Percentiles rank a stretch among this genome's conserved stretches.
Evolutionary conservation across 2,797 vertebrate genomes (phyloP).

Genomic region (Nothura maculosa): DNA sequence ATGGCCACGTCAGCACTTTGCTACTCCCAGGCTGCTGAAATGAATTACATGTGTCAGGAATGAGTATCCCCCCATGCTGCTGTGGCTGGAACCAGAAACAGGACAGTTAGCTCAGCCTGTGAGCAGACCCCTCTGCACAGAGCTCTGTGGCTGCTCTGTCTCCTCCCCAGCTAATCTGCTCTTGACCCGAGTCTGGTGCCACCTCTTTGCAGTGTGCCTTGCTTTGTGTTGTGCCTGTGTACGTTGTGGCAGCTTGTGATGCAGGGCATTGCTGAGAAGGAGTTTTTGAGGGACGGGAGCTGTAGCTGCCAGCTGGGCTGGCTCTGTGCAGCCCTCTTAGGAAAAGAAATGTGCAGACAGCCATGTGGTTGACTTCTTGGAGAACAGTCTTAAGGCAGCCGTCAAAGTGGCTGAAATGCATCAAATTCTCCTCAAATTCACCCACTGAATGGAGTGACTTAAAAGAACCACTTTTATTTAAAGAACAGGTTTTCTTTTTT

Average conservation of each 20-base stretch:
- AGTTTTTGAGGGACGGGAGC: neutral
- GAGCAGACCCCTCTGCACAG: neutral
- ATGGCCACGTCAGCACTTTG: neutral
- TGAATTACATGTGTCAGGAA: neutral
- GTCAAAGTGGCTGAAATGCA: neutral
- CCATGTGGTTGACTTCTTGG: neutral
- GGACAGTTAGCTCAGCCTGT: accelerated
- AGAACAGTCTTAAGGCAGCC: neutral
- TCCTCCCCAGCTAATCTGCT: neutral
- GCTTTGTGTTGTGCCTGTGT: neutral
- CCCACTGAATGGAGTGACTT: neutral
- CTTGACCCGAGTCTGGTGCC: neutral
- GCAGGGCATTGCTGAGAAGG: neutral
- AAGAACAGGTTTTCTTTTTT: neutral
- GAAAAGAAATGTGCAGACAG: neutral
- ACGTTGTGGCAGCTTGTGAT: neutral
- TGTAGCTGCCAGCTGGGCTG: neutral
- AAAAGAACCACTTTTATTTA: neutral
- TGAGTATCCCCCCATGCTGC: neutral
- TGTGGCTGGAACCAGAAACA: neutral
- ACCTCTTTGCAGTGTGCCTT: neutral
- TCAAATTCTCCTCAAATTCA: neutral
- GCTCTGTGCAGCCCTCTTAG: neutral
- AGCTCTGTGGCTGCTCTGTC: accelerated
- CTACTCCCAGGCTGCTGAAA: neutral